Conservation (phyloP, 2,113 vertebrate genomes). For the Oenanthe oenanthe region DNA sequence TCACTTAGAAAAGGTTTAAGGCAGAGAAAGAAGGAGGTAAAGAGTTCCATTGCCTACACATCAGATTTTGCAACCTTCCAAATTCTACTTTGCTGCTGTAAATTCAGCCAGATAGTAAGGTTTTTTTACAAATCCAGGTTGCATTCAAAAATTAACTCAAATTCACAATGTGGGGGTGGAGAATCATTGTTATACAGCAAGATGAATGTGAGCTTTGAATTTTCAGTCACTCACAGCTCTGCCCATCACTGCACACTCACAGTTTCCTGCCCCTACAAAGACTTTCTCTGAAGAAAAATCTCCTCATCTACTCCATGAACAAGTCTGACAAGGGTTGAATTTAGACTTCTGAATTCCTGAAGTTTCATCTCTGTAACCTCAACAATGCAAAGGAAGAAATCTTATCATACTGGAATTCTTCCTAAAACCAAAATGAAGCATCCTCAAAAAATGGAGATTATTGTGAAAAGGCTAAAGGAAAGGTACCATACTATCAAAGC, state of each 20-base stretch:
- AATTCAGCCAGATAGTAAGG: neutral
- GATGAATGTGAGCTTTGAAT: neutral
- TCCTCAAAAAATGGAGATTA: neutral
- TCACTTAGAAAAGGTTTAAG: neutral
- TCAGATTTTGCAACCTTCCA: neutral
- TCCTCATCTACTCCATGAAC: neutral
- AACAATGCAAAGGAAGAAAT: neutral
- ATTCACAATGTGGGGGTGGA: neutral
- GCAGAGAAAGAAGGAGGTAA: neutral
- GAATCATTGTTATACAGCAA: neutral
- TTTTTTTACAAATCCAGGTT: neutral
- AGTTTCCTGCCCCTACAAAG: neutral
- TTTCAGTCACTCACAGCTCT: neutral
- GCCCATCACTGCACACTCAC: neutral
- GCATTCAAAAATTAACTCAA: neutral
- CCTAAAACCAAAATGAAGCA: neutral
- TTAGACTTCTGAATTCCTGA: neutral
- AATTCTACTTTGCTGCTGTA: neutral
- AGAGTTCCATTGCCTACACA: neutral
- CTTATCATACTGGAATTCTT: neutral
- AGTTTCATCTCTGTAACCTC: neutral
- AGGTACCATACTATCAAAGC: neutral
- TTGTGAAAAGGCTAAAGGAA: neutral
- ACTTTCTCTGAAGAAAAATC: neutral
- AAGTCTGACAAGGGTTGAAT: neutral